Conservation (phyloP, 2,113 vertebrate species). For the Xiphophorus maculatus region DNA sequence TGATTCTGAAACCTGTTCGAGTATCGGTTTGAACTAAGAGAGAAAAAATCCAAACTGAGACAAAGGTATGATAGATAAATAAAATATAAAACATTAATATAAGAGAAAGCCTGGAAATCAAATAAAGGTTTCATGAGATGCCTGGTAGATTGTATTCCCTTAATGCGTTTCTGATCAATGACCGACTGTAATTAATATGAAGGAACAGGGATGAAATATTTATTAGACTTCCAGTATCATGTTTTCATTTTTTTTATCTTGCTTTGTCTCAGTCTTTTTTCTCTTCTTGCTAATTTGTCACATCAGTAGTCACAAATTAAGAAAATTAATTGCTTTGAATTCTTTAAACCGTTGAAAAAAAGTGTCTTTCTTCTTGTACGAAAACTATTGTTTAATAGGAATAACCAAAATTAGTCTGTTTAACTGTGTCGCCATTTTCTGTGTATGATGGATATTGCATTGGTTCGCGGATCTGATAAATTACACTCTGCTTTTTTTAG, state of each 20-base stretch:
- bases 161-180: constrained; percentile 71
- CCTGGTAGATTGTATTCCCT: constrained; percentile 29
- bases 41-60: not conserved
- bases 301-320: constrained; percentile 37
- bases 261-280: not conserved
- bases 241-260: constrained; percentile 14
- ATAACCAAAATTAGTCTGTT: constrained; percentile 43
- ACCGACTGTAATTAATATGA: constrained; percentile 66
- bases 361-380: not conserved
- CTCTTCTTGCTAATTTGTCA: not conserved
- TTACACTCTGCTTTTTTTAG: constrained; percentile 12
- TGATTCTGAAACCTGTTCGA: not conserved
- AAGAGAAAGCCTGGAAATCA: not conserved
- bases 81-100: constrained; percentile 10
- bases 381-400: not conserved
- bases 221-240: constrained; percentile 39
- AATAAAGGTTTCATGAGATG: constrained; percentile 34
- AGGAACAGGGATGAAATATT: constrained; percentile 64
- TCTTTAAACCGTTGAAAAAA: constrained; percentile 28
- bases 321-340: constrained; percentile 25
- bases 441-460: constrained; percentile 54
- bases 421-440: constrained; percentile 8
- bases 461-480: constrained; percentile 27
- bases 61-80: not conserved
- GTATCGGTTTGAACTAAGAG: not conserved